Evolutionary conservation across 2,797 vertebrate genomes (phyloP).

Genomic region (Muraenolepis orangiensis): DNA sequence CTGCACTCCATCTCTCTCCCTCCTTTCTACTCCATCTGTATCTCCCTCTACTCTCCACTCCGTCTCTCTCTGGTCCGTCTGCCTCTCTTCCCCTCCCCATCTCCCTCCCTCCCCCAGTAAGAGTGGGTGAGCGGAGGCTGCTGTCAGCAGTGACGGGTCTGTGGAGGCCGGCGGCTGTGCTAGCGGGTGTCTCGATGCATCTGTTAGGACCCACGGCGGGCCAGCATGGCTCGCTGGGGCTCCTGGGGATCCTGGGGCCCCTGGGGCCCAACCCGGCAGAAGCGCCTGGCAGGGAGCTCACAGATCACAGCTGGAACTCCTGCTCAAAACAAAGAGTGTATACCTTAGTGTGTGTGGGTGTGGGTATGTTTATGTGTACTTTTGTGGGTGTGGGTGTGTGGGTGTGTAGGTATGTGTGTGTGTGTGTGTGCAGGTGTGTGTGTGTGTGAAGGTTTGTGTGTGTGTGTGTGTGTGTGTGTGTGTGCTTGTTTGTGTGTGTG

Average conservation of each 20-base stretch:
- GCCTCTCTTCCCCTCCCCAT: slow-evolving; percentile 16
- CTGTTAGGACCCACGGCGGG: background rate
- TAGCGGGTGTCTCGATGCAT: background rate
- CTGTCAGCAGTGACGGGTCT: slow-evolving; percentile 60
- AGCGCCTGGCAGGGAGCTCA: background rate
- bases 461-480: too few relatives aligned
- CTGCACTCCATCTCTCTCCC: background rate
- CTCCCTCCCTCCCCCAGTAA: slow-evolving; percentile 34
- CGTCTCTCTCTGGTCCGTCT: background rate
- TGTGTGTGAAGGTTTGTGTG: too few relatives aligned
- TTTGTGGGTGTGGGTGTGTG: too few relatives aligned
- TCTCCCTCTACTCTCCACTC: background rate
- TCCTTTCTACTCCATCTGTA: slow-evolving; percentile 28
- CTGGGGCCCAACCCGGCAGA: background rate
- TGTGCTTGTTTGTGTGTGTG: too few relatives aligned
- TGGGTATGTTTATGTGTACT: too few relatives aligned
- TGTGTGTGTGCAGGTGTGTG: too few relatives aligned
- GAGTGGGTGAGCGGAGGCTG: slow-evolving; percentile 48
- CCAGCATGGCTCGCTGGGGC: background rate
- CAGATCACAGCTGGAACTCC: background rate
- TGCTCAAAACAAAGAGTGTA: background rate
- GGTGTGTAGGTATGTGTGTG: too few relatives aligned
- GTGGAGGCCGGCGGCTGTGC: slow-evolving; percentile 14
- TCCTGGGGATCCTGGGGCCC: background rate
- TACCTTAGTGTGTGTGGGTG: background rate